Evolutionary conservation across 2,113 vertebrate species (phyloP), one percentile per base, ranked within the genome.

Genomic region (Aspiorhynchus laticeps): DNA sequence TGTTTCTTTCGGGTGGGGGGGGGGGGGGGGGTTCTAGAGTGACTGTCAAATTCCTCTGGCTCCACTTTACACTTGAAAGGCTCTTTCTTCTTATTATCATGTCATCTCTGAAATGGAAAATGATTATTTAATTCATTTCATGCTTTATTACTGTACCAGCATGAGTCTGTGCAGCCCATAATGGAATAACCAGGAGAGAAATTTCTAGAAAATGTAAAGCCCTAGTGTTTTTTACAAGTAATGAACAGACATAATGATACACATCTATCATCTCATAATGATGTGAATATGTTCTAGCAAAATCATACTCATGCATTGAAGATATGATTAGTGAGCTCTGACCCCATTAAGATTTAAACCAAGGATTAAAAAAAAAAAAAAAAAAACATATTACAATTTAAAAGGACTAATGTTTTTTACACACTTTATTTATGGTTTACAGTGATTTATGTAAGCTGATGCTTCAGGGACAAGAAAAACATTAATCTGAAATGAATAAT

Each of bases 121-220:
- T 15, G 33, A 43, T 63, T 67, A 82, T 82, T 21, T 46, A 21
- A 33, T 82, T 65, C 0, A 67, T 82, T 46, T 46, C 5, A 24
- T 36, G 56, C 33, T n/a, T 53, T 63, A 80, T 61, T 80, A n/a
- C 78, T n/a, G 14, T 81, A 61, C 56, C 56, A 43, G 53, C 24
- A 43, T 46, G 41, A 28, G 15, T 31, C 15, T 28, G 14, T 28
- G 21, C 17, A 59, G 3, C 11, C 11, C 78, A 24, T 80, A n/a
- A 80, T 80, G 53, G 21, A 63, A 26, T 61, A 63, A 80, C 33
- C 33, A 15, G 36, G 31, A 80, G 2, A 9, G 12, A 38, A 5
- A 6, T 63, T 41, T 61, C 51, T 80, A 8, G 56, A 38, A 0
- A 59, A 36, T 38, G 6, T 38, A 33, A 56, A 56, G 17, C 17